Base-by-base conservation (phyloP, 2,888 invertebrate genomes). In the Lasioglossum lativentre region DNA sequence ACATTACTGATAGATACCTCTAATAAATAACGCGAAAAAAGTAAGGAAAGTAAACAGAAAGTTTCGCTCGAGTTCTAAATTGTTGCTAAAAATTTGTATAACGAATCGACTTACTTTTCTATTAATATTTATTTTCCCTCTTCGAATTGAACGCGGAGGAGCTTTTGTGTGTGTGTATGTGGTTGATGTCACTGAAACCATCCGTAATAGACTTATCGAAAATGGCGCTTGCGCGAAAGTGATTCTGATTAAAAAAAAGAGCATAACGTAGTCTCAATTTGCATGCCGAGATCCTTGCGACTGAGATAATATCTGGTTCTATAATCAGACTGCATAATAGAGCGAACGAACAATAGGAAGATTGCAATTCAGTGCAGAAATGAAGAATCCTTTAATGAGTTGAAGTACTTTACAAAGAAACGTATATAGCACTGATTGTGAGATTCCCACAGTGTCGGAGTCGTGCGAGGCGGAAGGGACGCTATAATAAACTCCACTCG, bases 301-400 rank as follows among this genome's bases (percentile, higher is more conserved):
- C 56, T 38, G 38, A 56, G 70, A 38, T 47, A 74, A 68, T 82
- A 66, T 72, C 82, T 68, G 82, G 83, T 83, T 77, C 75, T 74
- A 71, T 75, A 72, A 77, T 76, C 70, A 52, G 63, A 12, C 56
- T n/a, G 75, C 38, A 78, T 73, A 84, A 86, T 75, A 75, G 52
- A 76, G 56, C 19, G 66, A 34, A 38, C 52, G 59, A 76, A 74
- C 72, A 77, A 88, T 68, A 88, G 80, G n/a, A 68, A 68, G 34
- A 56, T 68, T 70, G 63, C 71, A 66, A 74, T 30, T 42, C 78
- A 71, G 42, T 40, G 63, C 23, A 68, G 30, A 66, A 72, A 78
- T 40, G 78, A 78, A 70, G 72, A 77, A 77, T 83, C 78, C 68
- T 80, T 75, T 86, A 88, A 88, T 89, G 80, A 86, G 79, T 47